Percentiles rank a stretch among this genome's conserved stretches.
Evolutionary conservation across 1,140 invertebrate species (phyloP).

Genomic region (Neotoxoptera formosana): DNA sequence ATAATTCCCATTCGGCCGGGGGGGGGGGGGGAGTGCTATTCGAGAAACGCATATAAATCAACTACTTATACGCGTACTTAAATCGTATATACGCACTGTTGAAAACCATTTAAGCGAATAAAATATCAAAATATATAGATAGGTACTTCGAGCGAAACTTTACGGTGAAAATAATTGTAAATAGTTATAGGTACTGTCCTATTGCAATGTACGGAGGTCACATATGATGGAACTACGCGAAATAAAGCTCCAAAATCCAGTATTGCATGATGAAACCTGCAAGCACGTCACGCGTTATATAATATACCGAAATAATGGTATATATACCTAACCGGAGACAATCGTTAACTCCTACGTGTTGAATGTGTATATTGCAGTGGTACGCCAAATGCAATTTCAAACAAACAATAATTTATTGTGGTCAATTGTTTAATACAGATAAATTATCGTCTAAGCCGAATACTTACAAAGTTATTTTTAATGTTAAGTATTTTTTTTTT

Average conservation of each 20-base stretch:
- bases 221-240: not conserved
- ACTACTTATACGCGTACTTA: not conserved
- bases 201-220: not conserved
- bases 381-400: not conserved
- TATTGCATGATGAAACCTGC: not conserved
- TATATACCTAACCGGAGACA: not conserved
- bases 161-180: not conserved
- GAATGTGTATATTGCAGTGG: not conserved
- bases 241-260: not conserved
- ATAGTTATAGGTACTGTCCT: not conserved
- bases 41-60: not conserved
- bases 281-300: not conserved
- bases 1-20: not conserved
- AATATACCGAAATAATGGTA: no score
- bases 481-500: not conserved
- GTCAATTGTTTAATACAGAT: no score
- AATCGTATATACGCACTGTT: not conserved
- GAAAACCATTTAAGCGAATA: not conserved
- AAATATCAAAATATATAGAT: not conserved
- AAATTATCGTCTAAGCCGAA: not conserved
- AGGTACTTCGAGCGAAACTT: not conserved
- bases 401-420: not conserved
- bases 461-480: not conserved
- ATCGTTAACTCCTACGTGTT: not conserved
- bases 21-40: not conserved